These are phyloP conservation scores for Perithous albicinctus DNA, from an alignment of 2,888 invertebrate genomes.

Conservation along the genomic window DNA sequence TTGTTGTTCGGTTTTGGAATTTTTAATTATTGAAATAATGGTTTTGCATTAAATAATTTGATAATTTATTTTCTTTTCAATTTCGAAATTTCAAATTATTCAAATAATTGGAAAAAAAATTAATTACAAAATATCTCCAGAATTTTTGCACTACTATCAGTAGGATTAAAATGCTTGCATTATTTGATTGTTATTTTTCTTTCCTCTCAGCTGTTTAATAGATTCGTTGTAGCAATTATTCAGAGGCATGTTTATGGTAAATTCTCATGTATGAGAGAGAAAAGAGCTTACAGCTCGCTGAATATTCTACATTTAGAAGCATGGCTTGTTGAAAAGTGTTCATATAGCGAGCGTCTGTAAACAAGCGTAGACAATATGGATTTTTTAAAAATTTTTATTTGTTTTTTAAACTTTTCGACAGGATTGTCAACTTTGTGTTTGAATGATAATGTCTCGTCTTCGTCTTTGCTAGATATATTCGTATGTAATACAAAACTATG, in stretches of 20 bases:
- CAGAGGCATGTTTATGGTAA: constrained; percentile 18
- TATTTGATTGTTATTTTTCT: neutral
- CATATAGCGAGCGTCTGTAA: neutral
- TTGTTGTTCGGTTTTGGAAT: no score
- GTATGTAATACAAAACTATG: neutral
- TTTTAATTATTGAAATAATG: no score
- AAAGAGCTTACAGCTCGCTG: constrained; percentile 8
- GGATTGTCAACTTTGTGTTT: neutral
- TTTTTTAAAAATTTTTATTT: no score
- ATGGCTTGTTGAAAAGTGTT: neutral
- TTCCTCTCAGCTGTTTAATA: neutral
- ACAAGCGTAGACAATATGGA: no score
- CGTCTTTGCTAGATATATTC: no score
- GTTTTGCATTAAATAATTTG: no score
- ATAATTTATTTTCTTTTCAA: no score
- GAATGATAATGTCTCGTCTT: neutral
- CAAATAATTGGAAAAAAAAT: no score
- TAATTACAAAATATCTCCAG: no score
- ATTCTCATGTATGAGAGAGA: constrained; percentile 9
- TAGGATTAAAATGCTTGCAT: neutral
- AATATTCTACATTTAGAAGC: constrained; percentile 19
- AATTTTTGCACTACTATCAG: neutral
- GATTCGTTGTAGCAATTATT: constrained; percentile 24
- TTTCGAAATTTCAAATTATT: no score
- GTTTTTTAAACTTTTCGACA: neutral